A percentile compares a stretch with the other conserved stretches of the same genome.
These are phyloP conservation scores for Bursaphelenchus okinawaensis DNA, from an alignment of 2,888 invertebrate species.

Conservation along the genomic window DNA sequence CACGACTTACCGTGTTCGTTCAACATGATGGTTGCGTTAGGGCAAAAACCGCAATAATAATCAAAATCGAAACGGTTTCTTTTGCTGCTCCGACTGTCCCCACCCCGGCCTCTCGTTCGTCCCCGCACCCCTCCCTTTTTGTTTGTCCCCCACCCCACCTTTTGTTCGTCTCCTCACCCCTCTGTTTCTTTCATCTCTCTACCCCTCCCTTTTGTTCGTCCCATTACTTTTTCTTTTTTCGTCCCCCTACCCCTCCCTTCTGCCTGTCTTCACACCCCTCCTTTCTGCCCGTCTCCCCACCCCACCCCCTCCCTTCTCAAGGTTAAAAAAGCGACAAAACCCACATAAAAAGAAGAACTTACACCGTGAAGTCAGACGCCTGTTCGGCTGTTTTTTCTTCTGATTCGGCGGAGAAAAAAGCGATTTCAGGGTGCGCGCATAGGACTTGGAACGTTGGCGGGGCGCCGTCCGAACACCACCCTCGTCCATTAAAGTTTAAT, in stretches of 20 bases:
- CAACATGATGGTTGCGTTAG: neutral
- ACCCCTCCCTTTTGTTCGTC: neutral
- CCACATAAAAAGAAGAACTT: neutral
- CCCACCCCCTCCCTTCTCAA: neutral
- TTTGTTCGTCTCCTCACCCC: too few relatives aligned
- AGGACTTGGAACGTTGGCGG: neutral
- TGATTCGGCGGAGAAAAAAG: neutral
- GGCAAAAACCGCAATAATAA: neutral
- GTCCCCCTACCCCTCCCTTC: neutral
- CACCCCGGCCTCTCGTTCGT: neutral
- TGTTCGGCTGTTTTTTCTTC: neutral
- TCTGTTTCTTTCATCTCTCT: neutral
- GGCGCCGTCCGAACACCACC: neutral
- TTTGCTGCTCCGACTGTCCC: neutral
- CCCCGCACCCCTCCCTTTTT: too few relatives aligned
- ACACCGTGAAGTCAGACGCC: neutral
- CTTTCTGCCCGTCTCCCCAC: too few relatives aligned
- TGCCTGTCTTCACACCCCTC: too few relatives aligned
- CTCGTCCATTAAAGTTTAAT: neutral
- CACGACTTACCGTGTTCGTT: neutral
- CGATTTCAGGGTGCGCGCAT: neutral
- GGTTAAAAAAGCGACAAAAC: neutral
- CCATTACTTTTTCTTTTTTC: too few relatives aligned
- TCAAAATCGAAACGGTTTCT: neutral
- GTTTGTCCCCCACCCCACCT: neutral